These are phyloP conservation scores for Antitype chi DNA, from an alignment of 2,888 invertebrate genomes.

Conservation along the genomic window DNA sequence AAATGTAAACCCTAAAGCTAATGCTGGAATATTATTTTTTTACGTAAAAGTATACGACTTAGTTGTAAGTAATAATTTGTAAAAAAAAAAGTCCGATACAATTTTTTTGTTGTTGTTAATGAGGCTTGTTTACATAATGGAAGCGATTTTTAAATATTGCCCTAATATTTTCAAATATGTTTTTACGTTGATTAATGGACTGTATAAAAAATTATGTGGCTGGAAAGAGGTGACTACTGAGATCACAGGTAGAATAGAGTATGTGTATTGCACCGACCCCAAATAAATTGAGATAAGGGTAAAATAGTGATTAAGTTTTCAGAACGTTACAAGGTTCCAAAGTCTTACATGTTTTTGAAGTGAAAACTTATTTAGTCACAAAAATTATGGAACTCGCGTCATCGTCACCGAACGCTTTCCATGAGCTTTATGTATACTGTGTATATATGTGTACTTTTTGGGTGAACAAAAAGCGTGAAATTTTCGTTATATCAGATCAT, in stretches of 20 bases:
- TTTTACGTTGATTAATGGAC: neutral
- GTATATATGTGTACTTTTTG: too few species aligned
- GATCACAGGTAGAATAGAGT: neutral
- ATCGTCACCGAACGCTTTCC: too few species aligned
- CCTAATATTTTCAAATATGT: neutral
- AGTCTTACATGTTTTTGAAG: too few species aligned
- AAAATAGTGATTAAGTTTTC: neutral
- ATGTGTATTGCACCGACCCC: too few species aligned
- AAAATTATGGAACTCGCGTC: too few species aligned
- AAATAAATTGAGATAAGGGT: neutral
- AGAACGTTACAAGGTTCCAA: too few species aligned
- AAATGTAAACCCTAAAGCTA: neutral
- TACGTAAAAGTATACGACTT: constrained; percentile 13
- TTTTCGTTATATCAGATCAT: too few species aligned
- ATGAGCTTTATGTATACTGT: too few species aligned
- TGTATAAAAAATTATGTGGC: neutral
- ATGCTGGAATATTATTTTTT: neutral
- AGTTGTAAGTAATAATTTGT: neutral
- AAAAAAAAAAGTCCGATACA: neutral
- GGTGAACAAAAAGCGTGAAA: too few species aligned
- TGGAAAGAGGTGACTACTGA: too few species aligned
- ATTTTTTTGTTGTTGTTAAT: neutral
- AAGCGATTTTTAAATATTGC: neutral
- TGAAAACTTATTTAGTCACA: too few species aligned
- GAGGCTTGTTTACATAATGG: neutral